Evolutionary conservation across 2,113 vertebrate genomes (phyloP).

Genomic region (Sebastes fasciatus): DNA sequence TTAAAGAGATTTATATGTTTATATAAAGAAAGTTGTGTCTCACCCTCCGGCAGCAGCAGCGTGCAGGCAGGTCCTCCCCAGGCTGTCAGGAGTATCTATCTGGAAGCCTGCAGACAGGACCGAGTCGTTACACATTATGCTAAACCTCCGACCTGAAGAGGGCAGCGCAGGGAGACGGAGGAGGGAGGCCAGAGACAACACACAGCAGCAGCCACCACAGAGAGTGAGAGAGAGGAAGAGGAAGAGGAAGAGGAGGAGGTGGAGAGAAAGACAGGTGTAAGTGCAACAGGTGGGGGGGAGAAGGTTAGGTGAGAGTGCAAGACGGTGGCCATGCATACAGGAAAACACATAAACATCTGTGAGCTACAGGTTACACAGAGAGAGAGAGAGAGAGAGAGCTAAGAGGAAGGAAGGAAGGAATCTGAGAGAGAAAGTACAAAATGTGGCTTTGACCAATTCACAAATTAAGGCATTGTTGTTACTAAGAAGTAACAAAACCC

Average conservation of each 20-base stretch:
- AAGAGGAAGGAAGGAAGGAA: too few species aligned
- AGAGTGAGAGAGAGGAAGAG: conserved; percentile 18
- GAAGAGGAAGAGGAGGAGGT: conserved; percentile 20
- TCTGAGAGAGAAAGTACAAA: too few species aligned
- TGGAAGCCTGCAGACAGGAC: conserved; percentile 99
- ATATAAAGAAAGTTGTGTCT: conserved; percentile 56
- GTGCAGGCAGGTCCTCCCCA: conserved; percentile 97
- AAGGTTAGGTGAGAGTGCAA: too few species aligned
- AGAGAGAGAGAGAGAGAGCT: too few species aligned
- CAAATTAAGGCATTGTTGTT: too few species aligned
- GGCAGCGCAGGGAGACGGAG: conserved; percentile 85
- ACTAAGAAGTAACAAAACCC: too few species aligned
- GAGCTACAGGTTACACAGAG: not conserved
- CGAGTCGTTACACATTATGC: conserved; percentile 96
- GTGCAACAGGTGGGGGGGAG: conserved; percentile 34
- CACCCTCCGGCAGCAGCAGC: conserved; percentile 98
- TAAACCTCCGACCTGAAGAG: conserved; percentile 94
- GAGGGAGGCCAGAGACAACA: conserved; percentile 87
- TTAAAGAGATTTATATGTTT: not conserved
- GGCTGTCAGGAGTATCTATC: conserved; percentile 96
- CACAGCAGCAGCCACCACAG: conserved; percentile 73
- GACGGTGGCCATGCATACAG: too few species aligned
- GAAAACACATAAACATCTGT: too few species aligned
- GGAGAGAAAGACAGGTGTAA: conserved; percentile 64
- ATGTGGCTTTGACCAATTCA: too few species aligned